These are phyloP conservation scores for Camponotus fellah DNA, from an alignment of 2,888 invertebrate species.

Conservation along the genomic window DNA sequence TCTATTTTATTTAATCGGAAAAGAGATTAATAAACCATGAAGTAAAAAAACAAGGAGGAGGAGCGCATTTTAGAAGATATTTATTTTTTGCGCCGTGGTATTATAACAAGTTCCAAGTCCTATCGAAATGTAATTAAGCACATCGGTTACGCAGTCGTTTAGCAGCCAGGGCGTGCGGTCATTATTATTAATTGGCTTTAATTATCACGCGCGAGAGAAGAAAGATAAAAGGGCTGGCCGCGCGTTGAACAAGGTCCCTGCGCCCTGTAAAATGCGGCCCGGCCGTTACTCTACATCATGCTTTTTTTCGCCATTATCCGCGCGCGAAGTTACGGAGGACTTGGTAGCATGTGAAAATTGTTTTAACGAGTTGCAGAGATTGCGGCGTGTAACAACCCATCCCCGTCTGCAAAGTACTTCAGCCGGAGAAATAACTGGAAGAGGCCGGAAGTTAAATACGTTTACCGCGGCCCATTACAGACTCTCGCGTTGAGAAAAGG, in stretches of 20 bases:
- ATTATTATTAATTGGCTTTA: conserved; percentile 51
- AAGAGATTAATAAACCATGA: background rate
- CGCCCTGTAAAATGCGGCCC: background rate
- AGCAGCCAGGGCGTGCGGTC: background rate
- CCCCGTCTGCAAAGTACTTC: conserved; percentile 59
- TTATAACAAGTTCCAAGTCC: background rate
- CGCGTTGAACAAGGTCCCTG: conserved; percentile 19
- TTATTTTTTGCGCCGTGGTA: background rate
- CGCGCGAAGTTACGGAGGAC: conserved; percentile 39
- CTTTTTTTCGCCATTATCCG: conserved; percentile 37
- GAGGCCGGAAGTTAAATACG: conserved; percentile 65
- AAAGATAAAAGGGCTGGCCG: background rate
- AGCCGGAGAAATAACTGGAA: conserved; percentile 52
- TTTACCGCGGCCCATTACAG: conserved; percentile 52
- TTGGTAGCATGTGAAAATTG: conserved; percentile 60
- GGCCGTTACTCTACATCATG: background rate
- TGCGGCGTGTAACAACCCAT: conserved; percentile 48
- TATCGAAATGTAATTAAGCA: conserved; percentile 33
- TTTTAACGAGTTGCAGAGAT: conserved; percentile 69
- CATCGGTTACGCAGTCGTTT: conserved; percentile 9
- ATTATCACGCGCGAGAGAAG: background rate
- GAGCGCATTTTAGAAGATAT: background rate
- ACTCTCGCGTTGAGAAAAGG: background rate
- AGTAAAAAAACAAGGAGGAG: background rate
- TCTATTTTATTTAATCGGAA: background rate